phyloP scores from a whole-genome alignment of 2,113 vertebrate species.

The human (Homo sapiens) region DNA sequence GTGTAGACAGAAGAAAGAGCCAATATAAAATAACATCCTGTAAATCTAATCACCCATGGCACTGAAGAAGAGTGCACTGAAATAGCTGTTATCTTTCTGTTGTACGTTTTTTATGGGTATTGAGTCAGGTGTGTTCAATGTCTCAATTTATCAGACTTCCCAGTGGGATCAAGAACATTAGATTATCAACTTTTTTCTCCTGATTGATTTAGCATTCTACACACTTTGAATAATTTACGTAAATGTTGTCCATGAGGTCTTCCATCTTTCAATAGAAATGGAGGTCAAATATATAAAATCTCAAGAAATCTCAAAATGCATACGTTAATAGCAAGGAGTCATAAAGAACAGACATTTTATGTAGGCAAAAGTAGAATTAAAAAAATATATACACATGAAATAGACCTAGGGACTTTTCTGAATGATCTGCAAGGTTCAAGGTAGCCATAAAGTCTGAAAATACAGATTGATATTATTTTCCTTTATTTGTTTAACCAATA shows the following conservation, averaged over 20 bases:
- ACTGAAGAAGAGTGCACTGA: neutral
- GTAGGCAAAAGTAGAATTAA: neutral
- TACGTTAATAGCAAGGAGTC: neutral
- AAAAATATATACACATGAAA: neutral
- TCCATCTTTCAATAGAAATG: neutral
- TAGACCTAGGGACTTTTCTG: neutral
- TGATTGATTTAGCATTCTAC: neutral
- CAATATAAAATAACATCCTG: neutral
- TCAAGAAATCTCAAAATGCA: neutral
- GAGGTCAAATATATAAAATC: constrained; percentile 4
- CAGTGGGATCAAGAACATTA: neutral
- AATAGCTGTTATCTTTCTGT: neutral
- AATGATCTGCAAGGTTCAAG: neutral
- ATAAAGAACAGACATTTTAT: neutral
- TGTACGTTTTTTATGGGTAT: neutral
- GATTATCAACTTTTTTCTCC: neutral
- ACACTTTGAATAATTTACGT: neutral
- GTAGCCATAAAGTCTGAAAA: neutral
- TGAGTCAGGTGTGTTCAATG: neutral
- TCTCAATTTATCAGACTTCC: neutral
- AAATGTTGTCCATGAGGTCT: neutral
- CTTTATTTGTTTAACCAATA: neutral
- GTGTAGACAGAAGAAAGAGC: neutral
- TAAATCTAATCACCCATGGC: neutral
- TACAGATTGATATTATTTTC: neutral